Conservation (phyloP, 2,797 vertebrate species). For the Thaleichthys pacificus region DNA sequence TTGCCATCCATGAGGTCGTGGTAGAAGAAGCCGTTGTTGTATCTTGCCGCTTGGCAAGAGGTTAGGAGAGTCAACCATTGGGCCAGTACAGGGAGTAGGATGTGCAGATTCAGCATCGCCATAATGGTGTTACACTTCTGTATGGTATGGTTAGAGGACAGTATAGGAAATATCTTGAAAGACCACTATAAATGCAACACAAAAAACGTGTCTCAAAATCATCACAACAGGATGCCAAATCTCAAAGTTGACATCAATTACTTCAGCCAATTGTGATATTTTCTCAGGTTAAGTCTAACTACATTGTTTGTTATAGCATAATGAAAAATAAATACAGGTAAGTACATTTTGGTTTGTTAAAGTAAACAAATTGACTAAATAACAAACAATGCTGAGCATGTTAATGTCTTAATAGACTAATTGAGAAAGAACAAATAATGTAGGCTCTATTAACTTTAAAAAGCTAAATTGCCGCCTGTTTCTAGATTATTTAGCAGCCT, state of each 20-base stretch:
- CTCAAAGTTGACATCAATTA: neutral
- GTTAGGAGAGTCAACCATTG: slow-evolving; percentile 52
- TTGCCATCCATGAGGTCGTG: slow-evolving; percentile 75
- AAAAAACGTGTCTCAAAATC: neutral
- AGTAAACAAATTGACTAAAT: too few relatives aligned
- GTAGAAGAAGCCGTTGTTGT: slow-evolving; percentile 88
- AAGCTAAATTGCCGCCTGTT: too few relatives aligned
- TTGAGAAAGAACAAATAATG: too few relatives aligned
- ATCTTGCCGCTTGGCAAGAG: slow-evolving; percentile 46
- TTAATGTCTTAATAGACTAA: too few relatives aligned
- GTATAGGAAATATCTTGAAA: too few relatives aligned
- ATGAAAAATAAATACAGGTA: neutral
- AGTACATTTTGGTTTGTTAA: too few relatives aligned
- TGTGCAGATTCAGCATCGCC: slow-evolving; percentile 53
- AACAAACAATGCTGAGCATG: too few relatives aligned
- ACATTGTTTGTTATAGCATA: neutral
- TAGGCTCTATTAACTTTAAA: too few relatives aligned
- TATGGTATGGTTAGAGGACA: too few relatives aligned
- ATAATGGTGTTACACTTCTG: slow-evolving; percentile 1
- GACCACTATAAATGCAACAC: neutral
- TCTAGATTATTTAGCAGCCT: too few relatives aligned
- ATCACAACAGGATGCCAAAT: neutral
- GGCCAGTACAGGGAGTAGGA: slow-evolving; percentile 62
- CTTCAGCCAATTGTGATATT: neutral
- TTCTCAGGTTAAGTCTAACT: too few relatives aligned